Conservation (phyloP, 2,113 vertebrate species). For the Pelusios castaneus region DNA sequence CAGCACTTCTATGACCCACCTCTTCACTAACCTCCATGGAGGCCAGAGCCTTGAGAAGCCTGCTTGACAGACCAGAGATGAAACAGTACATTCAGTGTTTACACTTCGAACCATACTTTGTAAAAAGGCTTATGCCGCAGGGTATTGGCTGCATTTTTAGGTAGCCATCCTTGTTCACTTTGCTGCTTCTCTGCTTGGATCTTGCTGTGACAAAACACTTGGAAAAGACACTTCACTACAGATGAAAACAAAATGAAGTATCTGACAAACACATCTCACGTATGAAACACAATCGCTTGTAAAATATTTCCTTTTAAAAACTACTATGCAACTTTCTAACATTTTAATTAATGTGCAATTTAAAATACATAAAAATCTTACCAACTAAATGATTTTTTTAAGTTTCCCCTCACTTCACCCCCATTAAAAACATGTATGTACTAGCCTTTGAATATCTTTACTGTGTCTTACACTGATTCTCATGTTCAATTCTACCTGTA, state of each 20-base stretch:
- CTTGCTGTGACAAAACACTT: conserved; percentile 10
- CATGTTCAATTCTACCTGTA: conserved; percentile 57
- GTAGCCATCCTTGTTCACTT: not conserved
- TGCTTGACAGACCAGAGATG: conserved; percentile 27
- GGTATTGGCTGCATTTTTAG: not conserved
- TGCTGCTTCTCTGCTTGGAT: conserved; percentile 21
- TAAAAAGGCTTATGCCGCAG: conserved; percentile 41
- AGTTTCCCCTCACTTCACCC: not conserved
- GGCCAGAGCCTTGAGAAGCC: not conserved
- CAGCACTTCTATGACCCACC: not conserved
- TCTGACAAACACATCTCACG: conserved; percentile 17
- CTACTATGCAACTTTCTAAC: conserved; percentile 35
- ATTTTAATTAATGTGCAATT: conserved; percentile 58
- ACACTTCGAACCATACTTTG: conserved; percentile 47
- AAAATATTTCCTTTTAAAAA: conserved; percentile 55
- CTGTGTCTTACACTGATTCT: not conserved
- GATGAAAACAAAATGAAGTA: conserved; percentile 18
- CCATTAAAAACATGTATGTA: conserved; percentile 44
- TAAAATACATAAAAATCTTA: conserved; percentile 70
- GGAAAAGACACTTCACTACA: conserved; percentile 42
- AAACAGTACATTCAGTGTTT: conserved; percentile 37
- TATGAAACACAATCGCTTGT: conserved; percentile 22
- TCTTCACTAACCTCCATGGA: not conserved
- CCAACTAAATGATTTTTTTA: conserved; percentile 55
- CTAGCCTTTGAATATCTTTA: conserved; percentile 10